Evolutionary conservation across 2,888 invertebrate genomes (phyloP).

Genomic region (Pseudolycoriella hygida): DNA sequence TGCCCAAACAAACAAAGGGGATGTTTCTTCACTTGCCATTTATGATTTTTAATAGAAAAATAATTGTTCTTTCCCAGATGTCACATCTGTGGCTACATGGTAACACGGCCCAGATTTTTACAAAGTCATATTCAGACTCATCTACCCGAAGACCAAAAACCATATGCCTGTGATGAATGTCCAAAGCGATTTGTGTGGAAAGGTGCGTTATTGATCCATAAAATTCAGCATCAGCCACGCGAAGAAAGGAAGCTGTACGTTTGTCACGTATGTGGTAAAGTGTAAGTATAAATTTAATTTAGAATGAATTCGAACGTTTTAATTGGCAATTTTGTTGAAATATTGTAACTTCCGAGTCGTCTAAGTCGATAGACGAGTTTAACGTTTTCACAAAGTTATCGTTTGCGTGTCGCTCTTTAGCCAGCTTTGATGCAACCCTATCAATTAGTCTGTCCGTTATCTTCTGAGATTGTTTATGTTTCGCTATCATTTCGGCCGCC

Average conservation of each 20-base stretch:
- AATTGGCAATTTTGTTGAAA: neutral
- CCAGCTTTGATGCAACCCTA: neutral
- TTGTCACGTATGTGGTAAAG: conserved; percentile 9
- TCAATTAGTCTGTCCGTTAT: neutral
- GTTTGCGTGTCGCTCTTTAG: neutral
- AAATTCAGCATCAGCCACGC: conserved; percentile 9
- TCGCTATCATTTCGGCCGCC: neutral
- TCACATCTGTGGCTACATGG: conserved; percentile 9
- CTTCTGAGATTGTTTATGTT: neutral
- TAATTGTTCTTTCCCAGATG: conserved; percentile 5
- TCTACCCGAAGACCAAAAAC: conserved; percentile 8
- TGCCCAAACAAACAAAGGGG: neutral
- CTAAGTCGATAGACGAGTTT: too few relatives aligned
- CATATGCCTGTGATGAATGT: conserved; percentile 10
- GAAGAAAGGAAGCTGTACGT: conserved; percentile 6
- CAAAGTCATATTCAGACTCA: conserved; percentile 10
- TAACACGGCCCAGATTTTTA: conserved; percentile 10
- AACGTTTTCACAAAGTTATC: neutral
- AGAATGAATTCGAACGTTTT: neutral
- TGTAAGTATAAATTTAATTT: conserved; percentile 5
- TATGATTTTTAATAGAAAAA: neutral
- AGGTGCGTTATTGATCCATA: conserved; percentile 10
- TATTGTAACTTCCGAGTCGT: neutral
- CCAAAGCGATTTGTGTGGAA: conserved; percentile 10
- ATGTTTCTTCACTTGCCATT: too few relatives aligned